These are phyloP conservation scores for Dasysyrphus albostriatus DNA, from an alignment of 2,888 invertebrate genomes.

Conservation along the genomic window DNA sequence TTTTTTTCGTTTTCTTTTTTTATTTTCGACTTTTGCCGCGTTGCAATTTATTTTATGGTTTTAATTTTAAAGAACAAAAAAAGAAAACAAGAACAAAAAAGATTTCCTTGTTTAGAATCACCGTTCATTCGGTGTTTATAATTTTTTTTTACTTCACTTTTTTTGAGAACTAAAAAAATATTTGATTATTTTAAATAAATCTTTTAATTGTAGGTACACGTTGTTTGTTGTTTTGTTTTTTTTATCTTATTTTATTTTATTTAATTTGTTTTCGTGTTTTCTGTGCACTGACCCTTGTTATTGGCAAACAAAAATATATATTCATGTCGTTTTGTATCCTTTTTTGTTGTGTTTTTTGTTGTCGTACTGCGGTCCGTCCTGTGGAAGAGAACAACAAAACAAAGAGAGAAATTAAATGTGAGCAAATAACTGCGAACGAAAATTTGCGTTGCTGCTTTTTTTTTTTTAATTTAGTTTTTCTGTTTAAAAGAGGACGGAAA, in stretches of 20 bases:
- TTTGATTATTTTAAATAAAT: conserved; percentile 46
- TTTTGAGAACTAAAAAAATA: conserved; percentile 16
- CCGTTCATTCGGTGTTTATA: conserved; percentile 15
- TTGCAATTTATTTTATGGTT: conserved; percentile 30
- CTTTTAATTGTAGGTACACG: conserved; percentile 47
- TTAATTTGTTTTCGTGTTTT: conserved; percentile 31
- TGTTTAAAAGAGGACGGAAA: conserved; percentile 64
- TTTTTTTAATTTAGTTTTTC: conserved; percentile 18
- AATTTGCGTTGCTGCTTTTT: conserved; percentile 38
- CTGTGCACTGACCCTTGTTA: conserved; percentile 72
- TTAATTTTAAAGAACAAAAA: conserved; percentile 34
- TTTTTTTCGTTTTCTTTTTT: conserved; percentile 37
- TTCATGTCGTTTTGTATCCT: conserved; percentile 45
- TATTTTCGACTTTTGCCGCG: background rate
- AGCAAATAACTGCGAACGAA: conserved; percentile 51
- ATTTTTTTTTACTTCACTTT: background rate
- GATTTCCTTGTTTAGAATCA: conserved; percentile 23
- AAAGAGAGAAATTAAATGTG: conserved; percentile 37
- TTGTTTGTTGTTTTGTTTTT: conserved; percentile 26
- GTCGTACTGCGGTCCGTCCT: conserved; percentile 40
- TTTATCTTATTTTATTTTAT: too few species aligned
- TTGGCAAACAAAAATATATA: conserved; percentile 42
- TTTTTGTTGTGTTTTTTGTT: background rate
- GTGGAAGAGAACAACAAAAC: conserved; percentile 39
- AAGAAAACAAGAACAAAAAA: conserved; percentile 7